These are phyloP conservation scores for Clamator glandarius DNA, from an alignment of 2,797 vertebrate species.

Conservation along the genomic window DNA sequence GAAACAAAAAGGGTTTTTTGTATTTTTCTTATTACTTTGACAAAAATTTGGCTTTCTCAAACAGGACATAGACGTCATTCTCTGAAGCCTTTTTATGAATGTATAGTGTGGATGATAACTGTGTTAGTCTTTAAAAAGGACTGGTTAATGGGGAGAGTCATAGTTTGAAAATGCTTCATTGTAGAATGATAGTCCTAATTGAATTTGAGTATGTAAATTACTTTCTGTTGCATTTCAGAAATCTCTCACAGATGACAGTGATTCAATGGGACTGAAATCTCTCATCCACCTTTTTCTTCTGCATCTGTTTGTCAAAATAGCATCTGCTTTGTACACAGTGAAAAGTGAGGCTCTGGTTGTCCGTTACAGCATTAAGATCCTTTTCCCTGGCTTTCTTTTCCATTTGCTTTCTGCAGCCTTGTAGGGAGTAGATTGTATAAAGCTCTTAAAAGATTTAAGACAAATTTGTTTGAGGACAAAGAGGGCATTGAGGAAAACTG, in stretches of 20 bases:
- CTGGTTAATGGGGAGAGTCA: neutral
- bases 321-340: neutral
- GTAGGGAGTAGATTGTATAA: conserved; percentile 38
- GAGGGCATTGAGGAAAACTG: conserved; percentile 57
- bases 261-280: neutral
- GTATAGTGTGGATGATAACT: neutral
- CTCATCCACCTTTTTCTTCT: neutral
- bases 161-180: neutral
- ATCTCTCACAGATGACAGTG: neutral
- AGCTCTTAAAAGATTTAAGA: conserved; percentile 66
- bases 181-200: neutral
- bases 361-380: neutral
- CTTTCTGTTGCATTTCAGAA: neutral
- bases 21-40: neutral
- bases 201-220: neutral
- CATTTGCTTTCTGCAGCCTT: conserved; percentile 41
- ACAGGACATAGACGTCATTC: neutral
- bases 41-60: neutral
- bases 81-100: neutral
- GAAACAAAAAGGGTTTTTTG: neutral
- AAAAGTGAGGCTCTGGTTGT: neutral
- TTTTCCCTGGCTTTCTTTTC: conserved; percentile 11
- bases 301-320: neutral
- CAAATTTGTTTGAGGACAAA: conserved; percentile 66
- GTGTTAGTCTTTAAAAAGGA: neutral